These are phyloP conservation scores for Coelinius sp. DNA, from an alignment of 2,888 invertebrate species.

Conservation along the genomic window DNA sequence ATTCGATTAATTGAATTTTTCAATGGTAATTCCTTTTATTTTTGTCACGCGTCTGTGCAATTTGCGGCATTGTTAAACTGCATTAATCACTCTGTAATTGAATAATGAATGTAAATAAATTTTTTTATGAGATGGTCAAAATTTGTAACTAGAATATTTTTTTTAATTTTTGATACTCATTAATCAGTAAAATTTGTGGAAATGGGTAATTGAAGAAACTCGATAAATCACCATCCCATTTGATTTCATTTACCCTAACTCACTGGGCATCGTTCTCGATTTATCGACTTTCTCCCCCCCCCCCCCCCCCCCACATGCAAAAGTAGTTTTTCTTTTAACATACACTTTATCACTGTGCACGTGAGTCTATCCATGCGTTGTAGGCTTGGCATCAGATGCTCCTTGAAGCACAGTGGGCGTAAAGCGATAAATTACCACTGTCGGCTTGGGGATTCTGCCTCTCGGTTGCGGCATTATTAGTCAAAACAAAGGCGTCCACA, in stretches of 20 bases:
- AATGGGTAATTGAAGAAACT: background rate
- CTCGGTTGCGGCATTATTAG: conserved; percentile 54
- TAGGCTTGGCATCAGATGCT: conserved; percentile 45
- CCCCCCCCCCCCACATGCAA: background rate
- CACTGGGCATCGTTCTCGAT: conserved; percentile 6
- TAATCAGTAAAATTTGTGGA: background rate
- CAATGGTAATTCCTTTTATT: background rate
- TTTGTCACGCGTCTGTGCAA: background rate
- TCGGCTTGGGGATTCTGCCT: conserved; percentile 39
- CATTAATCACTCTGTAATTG: too few species aligned
- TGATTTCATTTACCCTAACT: conserved; percentile 12
- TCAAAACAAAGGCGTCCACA: conserved; percentile 54
- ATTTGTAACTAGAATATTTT: background rate
- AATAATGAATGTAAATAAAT: too few species aligned
- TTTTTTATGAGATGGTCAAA: too few species aligned
- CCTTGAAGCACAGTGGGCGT: conserved; percentile 32
- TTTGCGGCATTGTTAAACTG: too few species aligned
- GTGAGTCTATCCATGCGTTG: conserved; percentile 33
- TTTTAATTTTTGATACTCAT: background rate
- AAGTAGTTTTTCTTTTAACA: conserved; percentile 1
- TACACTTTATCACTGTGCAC: background rate
- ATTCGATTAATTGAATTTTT: background rate
- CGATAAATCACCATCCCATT: background rate
- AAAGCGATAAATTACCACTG: conserved; percentile 51
- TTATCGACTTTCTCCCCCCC: background rate